Percentiles rank a stretch among this genome's conserved stretches.
Conservation (phyloP, 2,888 invertebrate genomes). For the Dynastes hyllus region DNA sequence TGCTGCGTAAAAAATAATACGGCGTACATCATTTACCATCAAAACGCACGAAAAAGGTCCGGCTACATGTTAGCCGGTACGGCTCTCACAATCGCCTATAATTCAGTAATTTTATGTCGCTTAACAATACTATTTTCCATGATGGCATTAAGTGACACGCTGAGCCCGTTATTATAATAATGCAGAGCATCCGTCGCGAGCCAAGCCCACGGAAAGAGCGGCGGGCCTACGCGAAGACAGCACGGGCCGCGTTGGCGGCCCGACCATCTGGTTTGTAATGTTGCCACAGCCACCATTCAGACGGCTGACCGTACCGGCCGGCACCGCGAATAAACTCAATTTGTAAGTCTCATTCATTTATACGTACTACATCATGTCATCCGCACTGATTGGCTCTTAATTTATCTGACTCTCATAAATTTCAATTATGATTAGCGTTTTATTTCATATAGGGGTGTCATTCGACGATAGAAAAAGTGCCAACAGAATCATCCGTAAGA, state of each 20-base stretch:
- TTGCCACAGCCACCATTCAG: constrained; percentile 57
- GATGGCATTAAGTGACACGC: constrained; percentile 59
- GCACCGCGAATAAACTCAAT: constrained; percentile 63
- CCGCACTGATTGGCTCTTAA: constrained; percentile 62
- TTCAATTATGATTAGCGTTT: constrained; percentile 59
- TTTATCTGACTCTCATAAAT: constrained; percentile 60
- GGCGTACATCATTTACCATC: constrained; percentile 40
- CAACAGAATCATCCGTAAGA: constrained; percentile 21
- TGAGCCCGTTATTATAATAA: constrained; percentile 61
- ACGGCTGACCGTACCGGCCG: constrained; percentile 53
- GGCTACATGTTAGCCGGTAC: constrained; percentile 26
- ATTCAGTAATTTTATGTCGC: constrained; percentile 59
- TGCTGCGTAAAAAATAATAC: constrained; percentile 23
- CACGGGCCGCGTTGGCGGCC: constrained; percentile 59
- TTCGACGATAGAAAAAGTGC: constrained; percentile 18
- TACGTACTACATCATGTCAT: constrained; percentile 57
- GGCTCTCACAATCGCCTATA: constrained; percentile 55
- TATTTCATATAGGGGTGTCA: constrained; percentile 51
- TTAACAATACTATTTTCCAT: constrained; percentile 59
- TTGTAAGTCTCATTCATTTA: constrained; percentile 63
- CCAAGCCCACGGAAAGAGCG: constrained; percentile 61
- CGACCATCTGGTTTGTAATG: constrained; percentile 59
- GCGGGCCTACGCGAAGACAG: constrained; percentile 56
- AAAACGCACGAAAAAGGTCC: constrained; percentile 38
- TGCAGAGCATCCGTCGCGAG: constrained; percentile 63